Base-by-base conservation (phyloP, 2,888 invertebrate genomes). In the Lasioglossum leucozonium region DNA sequence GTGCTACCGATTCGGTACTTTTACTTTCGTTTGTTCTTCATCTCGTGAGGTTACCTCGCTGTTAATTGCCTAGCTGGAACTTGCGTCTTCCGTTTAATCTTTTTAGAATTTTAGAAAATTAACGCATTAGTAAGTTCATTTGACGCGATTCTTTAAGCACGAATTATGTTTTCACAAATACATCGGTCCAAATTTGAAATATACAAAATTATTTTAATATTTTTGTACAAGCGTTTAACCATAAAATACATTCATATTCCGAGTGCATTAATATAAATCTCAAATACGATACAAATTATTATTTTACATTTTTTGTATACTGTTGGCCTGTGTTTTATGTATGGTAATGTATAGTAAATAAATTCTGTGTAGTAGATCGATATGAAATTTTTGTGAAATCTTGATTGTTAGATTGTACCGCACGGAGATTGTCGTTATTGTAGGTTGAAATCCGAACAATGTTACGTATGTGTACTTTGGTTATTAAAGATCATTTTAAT, bases 1-100 rank as follows among this genome's bases (percentile, higher is more conserved):
- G 10, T 10, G 51, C 22, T 51, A 51, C 22, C 10, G 72, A n/a
- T 26, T 4, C 30, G 6, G 8, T 51, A 65, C 67, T 67, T 51
- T 67, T 76, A 51, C 76, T 77, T 67, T 77, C 26, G 26, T 51
- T 51, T 34, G 26, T 4, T 77, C 76, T 47, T n/a, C 30, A 11
- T 67, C 11, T 26, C 47, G 47, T 34, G 37, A 37, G 34, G 11
- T 22, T 37, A 37, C 22, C 37, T 37, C 34, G 67, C 22, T 67
- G 37, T 37, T 37, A 67, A 37, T 67, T 37, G 67, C 37, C 37
- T 37, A 37, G 34, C 37, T 37, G 22, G 22, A 37, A 67, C 11
- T 67, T 22, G 22, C 2, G 18, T 22, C 18, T 37, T 37, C 8
- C 8, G 18, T 13, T 37, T 8, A 4, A 67, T 10, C 22, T 34